Base-by-base conservation (phyloP, 2,113 vertebrate species). In the Corythoichthys haematopterus region DNA sequence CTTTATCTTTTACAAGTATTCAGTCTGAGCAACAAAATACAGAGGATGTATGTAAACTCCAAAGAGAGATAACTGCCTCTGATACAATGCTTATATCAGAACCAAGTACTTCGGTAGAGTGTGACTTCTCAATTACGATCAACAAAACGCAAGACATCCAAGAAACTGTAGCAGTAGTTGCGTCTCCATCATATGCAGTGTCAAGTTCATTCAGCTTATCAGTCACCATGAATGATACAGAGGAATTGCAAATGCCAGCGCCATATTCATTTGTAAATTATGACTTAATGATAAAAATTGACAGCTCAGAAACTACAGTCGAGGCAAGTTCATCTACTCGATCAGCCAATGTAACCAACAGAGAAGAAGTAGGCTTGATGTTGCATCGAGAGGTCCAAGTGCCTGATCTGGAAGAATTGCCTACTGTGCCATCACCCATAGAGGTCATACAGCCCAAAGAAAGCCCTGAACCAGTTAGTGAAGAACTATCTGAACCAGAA, bases 141-240 rank as follows among this genome's bases (percentile, higher is more conserved):
- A 62, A 47, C 43, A 28, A 45, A 28, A 62, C 1, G 20, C 20
- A 45, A 62, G 60, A 62, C 10, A 62, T 12, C 43, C 38, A 62
- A 45, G 60, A 62, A 62, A 62, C 20, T 13, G 60, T 47, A 14
- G 43, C 43, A 62, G 60, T 62, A 12, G 43, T 62, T 3, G 60
- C 45, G n/a, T 62, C 60, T 46, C 43, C 60, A 46, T 46, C 43
- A 7, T 62, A 46, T 12, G 28, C 43, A 8, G 43, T 28, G 43
- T 62, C 60, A 8, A 62, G 60, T 62, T 62, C 60, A 46, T 33
- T 62, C 20, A 46, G 40, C 13, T 13, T 62, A 46, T 62, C 60
- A 14, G 60, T 62, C 43, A 62, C 60, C 43, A 46, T 43, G 60
- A 46, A 61, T 61, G 43, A 46, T 2, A 33, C 60, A 14, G 60